Evolutionary conservation across 2,113 vertebrate genomes (phyloP).

Genomic region (Prinia subflava): DNA sequence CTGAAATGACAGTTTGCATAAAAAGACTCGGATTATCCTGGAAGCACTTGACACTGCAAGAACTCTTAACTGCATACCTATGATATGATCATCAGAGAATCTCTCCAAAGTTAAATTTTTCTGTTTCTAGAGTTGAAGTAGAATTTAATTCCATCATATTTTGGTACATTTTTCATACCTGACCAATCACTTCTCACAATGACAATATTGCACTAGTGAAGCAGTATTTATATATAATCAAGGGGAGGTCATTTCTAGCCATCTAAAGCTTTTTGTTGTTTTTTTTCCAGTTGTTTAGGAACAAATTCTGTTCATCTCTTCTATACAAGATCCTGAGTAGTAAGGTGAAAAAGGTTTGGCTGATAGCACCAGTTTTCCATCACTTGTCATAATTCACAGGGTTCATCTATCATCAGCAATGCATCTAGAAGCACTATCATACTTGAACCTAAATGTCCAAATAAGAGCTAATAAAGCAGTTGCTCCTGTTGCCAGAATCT

Average conservation of each 20-base stretch:
- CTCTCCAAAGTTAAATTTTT: not conserved
- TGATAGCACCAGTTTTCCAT: slow-evolving; percentile 34
- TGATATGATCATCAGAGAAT: not conserved
- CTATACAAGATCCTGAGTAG: slow-evolving; percentile 24
- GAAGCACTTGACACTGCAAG: not conserved
- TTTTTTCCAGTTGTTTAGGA: slow-evolving; percentile 24
- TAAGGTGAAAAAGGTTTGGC: not conserved
- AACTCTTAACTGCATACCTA: not conserved
- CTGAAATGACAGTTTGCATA: not conserved
- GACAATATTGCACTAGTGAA: not conserved
- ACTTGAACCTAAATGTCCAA: not conserved
- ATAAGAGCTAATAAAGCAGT: not conserved
- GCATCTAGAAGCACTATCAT: not conserved
- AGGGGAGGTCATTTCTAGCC: not conserved
- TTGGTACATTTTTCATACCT: not conserved
- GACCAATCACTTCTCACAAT: not conserved
- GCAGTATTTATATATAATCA: not conserved
- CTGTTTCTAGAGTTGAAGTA: not conserved
- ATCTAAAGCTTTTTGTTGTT: not conserved
- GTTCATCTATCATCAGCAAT: not conserved
- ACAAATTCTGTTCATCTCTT: not conserved
- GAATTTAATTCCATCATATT: not conserved
- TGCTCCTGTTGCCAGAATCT: not conserved
- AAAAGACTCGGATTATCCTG: not conserved
- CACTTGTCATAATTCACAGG: not conserved